Conservation (phyloP, 2,888 invertebrate genomes). For the Malachius bipustulatus region DNA sequence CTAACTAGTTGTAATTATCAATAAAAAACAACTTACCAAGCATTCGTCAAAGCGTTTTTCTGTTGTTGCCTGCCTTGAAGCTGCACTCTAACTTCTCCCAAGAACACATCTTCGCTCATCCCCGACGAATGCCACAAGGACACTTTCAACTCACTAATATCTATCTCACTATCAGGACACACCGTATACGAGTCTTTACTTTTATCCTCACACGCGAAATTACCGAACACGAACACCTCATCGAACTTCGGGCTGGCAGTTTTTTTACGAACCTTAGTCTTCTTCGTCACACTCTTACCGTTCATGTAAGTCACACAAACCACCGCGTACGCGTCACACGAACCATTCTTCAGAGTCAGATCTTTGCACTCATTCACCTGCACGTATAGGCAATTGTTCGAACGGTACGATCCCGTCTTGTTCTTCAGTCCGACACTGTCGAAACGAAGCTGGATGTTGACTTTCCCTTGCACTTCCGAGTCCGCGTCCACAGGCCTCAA, state of each 20-base stretch:
- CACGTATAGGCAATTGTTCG: slow-evolving; percentile 40
- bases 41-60: slow-evolving; percentile 48
- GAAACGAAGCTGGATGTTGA: slow-evolving; percentile 67
- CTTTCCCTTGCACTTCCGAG: slow-evolving; percentile 85
- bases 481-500: slow-evolving; percentile 76
- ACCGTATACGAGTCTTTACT: slow-evolving; percentile 31
- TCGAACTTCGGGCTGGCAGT: slow-evolving; percentile 82
- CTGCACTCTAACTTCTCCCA: slow-evolving; percentile 77
- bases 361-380: slow-evolving; percentile 77
- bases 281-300: slow-evolving; percentile 63
- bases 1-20: no score
- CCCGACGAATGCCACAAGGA: slow-evolving; percentile 78
- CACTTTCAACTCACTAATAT: slow-evolving; percentile 69
- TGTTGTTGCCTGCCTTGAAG: slow-evolving; percentile 58
- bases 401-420: slow-evolving; percentile 31
- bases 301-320: slow-evolving; percentile 65
- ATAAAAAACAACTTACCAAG: slow-evolving; percentile 59
- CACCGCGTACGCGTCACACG: slow-evolving; percentile 82
- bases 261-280: slow-evolving; percentile 81
- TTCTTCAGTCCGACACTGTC: slow-evolving; percentile 44
- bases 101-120: slow-evolving; percentile 69
- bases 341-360: slow-evolving; percentile 77
- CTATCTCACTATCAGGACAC: slow-evolving; percentile 45
- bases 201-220: slow-evolving; percentile 38
- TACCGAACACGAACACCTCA: slow-evolving; percentile 72